A percentile compares a stretch with the other conserved stretches of the same genome.
Conservation (phyloP, 2,113 vertebrate genomes). For the Trogon surrucura region DNA sequence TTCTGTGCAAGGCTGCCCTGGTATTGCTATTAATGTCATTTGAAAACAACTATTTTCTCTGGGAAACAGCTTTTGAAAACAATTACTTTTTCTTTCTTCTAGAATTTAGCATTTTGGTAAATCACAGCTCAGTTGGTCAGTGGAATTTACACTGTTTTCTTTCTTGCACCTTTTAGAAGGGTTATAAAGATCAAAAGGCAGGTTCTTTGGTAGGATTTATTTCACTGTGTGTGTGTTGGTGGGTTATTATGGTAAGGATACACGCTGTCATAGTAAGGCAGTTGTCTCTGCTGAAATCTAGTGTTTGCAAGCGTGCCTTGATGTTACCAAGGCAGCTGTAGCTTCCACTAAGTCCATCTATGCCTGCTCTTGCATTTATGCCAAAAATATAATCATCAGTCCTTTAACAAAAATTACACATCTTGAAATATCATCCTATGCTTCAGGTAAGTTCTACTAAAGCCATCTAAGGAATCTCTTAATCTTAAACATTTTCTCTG, state of each 20-base stretch:
- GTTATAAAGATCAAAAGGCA: neutral
- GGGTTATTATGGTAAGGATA: neutral
- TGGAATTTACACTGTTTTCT: neutral
- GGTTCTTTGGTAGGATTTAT: neutral
- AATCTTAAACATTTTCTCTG: conserved; percentile 36
- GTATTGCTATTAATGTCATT: neutral
- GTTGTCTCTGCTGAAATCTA: neutral
- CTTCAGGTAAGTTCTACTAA: neutral
- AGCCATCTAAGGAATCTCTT: neutral
- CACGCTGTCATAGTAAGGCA: neutral
- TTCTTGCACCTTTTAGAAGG: neutral
- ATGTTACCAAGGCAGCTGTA: neutral
- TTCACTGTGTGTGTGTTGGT: neutral
- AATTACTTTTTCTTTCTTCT: neutral
- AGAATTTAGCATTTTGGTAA: neutral
- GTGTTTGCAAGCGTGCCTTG: neutral
- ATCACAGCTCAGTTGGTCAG: neutral
- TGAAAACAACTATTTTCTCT: neutral
- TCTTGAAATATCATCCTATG: neutral
- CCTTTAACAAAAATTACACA: neutral
- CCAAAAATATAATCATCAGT: neutral
- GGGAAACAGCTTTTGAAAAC: neutral
- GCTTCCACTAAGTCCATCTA: neutral
- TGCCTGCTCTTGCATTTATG: neutral
- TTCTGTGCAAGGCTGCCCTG: neutral